Evolutionary conservation across 2,113 vertebrate species (phyloP).

Genomic region (Pholis gunnellus): DNA sequence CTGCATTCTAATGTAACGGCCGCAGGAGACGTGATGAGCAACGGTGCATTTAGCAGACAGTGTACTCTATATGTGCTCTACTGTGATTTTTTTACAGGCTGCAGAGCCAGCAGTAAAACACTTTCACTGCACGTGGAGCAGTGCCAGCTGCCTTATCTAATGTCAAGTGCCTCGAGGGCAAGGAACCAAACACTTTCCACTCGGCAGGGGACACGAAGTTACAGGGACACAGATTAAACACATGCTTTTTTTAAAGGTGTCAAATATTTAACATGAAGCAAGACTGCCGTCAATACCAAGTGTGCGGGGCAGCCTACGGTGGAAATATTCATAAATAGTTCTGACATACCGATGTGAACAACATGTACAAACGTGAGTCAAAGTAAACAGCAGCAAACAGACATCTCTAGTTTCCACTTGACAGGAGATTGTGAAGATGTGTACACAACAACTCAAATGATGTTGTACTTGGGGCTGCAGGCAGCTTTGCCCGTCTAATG

Average conservation of each 20-base stretch:
- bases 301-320: not conserved
- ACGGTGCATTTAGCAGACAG: conserved; percentile 32
- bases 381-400: conserved; percentile 15
- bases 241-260: conserved; percentile 29
- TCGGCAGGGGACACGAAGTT: conserved; percentile 28
- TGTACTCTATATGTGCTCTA: conserved; percentile 44
- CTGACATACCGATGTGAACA: not conserved
- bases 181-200: conserved; percentile 58
- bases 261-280: conserved; percentile 43
- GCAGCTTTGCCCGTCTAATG: conserved; percentile 14
- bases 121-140: conserved; percentile 54
- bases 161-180: conserved; percentile 64
- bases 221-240: conserved; percentile 41
- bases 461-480: not conserved
- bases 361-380: conserved; percentile 24
- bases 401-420: conserved; percentile 31
- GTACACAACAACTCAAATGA: conserved; percentile 20
- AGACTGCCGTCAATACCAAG: conserved; percentile 15
- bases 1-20: conserved; percentile 36
- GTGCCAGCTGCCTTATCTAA: conserved; percentile 73
- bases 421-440: conserved; percentile 31
- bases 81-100: conserved; percentile 43
- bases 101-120: conserved; percentile 65
- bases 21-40: conserved; percentile 39
- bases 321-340: conserved; percentile 22